These are phyloP conservation scores for Brachyptera risi DNA, from an alignment of 2,888 invertebrate genomes.

Conservation along the genomic window DNA sequence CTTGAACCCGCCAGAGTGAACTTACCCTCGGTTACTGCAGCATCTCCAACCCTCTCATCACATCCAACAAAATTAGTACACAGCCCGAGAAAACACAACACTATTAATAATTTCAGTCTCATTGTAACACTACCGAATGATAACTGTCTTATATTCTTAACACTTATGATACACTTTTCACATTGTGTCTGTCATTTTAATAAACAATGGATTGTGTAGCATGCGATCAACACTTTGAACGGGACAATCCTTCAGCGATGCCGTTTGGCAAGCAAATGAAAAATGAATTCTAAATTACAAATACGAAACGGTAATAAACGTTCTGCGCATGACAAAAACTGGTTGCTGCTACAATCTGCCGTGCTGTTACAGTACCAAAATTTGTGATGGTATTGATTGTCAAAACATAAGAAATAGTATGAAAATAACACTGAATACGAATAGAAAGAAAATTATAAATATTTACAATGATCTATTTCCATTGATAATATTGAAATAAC, in stretches of 20 bases:
- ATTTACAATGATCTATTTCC: too few relatives aligned
- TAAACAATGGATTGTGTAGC: neutral
- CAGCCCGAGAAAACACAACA: conserved; percentile 16
- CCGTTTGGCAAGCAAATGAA: neutral
- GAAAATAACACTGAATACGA: too few relatives aligned
- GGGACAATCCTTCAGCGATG: neutral
- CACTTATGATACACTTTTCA: neutral
- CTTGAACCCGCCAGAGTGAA: neutral
- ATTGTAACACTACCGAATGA: conserved; percentile 23
- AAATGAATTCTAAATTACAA: neutral
- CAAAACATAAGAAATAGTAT: too few relatives aligned
- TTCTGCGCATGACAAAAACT: neutral
- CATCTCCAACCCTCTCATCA: conserved; percentile 11
- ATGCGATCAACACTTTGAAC: neutral
- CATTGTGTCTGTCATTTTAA: neutral
- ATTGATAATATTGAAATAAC: too few relatives aligned
- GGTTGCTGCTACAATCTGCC: too few relatives aligned
- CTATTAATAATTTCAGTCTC: conserved; percentile 16
- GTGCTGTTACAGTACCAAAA: too few relatives aligned
- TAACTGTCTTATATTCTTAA: neutral
- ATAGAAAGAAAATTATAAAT: too few relatives aligned
- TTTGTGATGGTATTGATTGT: too few relatives aligned
- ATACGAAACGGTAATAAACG: neutral
- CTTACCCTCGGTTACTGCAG: conserved; percentile 14
- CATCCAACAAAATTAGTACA: conserved; percentile 11